Conservation (phyloP, 2,113 vertebrate genomes). For the Ciconia maguari region DNA sequence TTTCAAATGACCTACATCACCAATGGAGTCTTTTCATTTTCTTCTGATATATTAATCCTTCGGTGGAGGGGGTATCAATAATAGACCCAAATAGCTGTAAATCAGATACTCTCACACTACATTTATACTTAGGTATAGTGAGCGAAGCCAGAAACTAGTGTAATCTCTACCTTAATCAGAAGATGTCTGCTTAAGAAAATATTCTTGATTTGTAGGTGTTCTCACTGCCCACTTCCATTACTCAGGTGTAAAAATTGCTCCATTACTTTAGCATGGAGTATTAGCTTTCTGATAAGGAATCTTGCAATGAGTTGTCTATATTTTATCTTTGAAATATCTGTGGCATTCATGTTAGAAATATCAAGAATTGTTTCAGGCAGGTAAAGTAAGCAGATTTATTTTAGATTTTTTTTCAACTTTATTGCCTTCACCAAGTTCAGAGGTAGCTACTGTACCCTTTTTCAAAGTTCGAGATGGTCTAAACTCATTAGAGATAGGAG, state of each 20-base stretch:
- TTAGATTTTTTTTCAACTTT: not conserved
- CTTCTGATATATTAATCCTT: not conserved
- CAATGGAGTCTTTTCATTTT: not conserved
- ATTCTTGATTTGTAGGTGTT: not conserved
- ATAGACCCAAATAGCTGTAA: not conserved
- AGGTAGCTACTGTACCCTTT: not conserved
- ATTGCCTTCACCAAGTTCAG: not conserved
- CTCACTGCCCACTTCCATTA: not conserved
- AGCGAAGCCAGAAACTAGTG: not conserved
- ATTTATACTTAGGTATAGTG: not conserved
- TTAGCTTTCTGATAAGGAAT: not conserved
- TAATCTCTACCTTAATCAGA: not conserved
- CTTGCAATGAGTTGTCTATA: not conserved
- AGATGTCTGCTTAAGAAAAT: not conserved
- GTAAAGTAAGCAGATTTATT: not conserved
- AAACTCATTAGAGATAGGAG: not conserved
- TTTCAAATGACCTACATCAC: not conserved
- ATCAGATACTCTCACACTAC: not conserved
- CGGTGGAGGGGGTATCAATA: not conserved
- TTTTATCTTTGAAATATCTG: not conserved
- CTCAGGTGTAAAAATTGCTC: not conserved
- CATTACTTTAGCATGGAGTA: not conserved
- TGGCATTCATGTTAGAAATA: not conserved
- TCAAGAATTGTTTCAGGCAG: not conserved
- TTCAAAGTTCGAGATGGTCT: not conserved